Evolutionary conservation across 1,140 invertebrate species (phyloP), one percentile per base, ranked within the genome.

Genomic region (Lepidostoma basale): DNA sequence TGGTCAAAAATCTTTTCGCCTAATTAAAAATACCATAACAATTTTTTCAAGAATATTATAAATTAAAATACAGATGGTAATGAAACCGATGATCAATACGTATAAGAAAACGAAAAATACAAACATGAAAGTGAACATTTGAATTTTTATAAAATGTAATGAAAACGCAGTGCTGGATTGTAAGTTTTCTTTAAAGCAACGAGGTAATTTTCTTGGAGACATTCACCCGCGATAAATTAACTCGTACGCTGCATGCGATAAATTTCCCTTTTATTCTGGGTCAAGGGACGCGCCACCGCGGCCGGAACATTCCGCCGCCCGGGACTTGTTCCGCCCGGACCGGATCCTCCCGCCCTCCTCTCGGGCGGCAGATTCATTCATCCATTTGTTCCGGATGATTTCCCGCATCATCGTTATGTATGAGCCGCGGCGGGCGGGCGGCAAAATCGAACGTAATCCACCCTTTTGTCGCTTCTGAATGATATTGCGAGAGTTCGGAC

Each of bases 361-460:
- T 44, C 39, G 25, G 58, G 60, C 60, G 58, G 45, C 44, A 25
- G 52, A 67, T 63, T 67, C 69, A 67, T 71, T 63, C 69, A 59
- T 63, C 65, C 69, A 64, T 71, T 71, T 67, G 64, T 71, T 71
- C 69, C 69, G 52, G 42, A 64, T 71, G 69, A 71, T 71, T 71
- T 67, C 65, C 47, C 60, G 49, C 69, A 71, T 71, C 69, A 71
- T 71, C 64, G 69, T 71, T 71, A 71, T 47, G 30, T 62, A 63
- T 47, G 58, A 30, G 42, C 63, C 45, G 36, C 1, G 58, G 40
- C 23, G 42, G 25, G 10, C 16, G 42, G 62, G 18, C 30, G 20
- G 22, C n/a, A 26, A 54, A 54, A 54, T 54, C 49, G 16, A 28
- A 28, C 49, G 18, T 54, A 54, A 54, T 54, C 49, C 49, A 28